phyloP scores from a whole-genome alignment of 2,113 vertebrate species.

The Etia nguti region DNA sequence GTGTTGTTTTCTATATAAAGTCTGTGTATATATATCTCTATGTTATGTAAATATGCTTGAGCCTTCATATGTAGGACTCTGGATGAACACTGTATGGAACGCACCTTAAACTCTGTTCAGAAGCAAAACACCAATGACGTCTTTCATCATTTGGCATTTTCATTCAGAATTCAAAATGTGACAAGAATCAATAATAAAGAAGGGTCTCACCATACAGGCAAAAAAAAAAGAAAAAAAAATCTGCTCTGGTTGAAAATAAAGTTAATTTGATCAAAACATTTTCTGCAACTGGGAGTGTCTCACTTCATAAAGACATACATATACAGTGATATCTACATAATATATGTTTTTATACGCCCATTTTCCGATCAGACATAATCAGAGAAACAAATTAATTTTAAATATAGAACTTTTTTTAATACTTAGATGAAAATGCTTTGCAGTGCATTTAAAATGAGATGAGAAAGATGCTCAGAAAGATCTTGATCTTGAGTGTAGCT shows the following conservation, averaged over 20 bases:
- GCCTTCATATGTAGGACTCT: slow-evolving; percentile 70
- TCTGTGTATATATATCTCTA: slow-evolving; percentile 59
- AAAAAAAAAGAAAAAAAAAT: background rate
- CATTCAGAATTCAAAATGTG: background rate
- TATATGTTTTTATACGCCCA: background rate
- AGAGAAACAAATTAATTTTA: background rate
- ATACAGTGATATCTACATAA: background rate
- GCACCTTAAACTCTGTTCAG: slow-evolving; percentile 69
- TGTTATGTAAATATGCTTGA: slow-evolving; percentile 72
- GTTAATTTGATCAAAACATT: background rate
- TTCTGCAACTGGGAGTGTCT: background rate
- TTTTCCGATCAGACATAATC: background rate
- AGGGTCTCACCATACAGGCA: background rate
- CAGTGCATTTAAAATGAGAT: background rate
- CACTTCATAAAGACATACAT: background rate
- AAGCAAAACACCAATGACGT: slow-evolving; percentile 37
- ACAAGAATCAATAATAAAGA: background rate
- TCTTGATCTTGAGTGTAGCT: background rate
- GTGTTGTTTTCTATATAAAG: slow-evolving; percentile 73
- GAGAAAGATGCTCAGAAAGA: background rate
- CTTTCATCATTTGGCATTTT: background rate
- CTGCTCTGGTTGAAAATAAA: background rate
- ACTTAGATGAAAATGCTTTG: background rate
- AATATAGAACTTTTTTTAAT: background rate
- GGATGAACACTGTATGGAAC: slow-evolving; percentile 73